Evolutionary conservation across 1,140 invertebrate species (phyloP).

Genomic region (Drosophila auraria): DNA sequence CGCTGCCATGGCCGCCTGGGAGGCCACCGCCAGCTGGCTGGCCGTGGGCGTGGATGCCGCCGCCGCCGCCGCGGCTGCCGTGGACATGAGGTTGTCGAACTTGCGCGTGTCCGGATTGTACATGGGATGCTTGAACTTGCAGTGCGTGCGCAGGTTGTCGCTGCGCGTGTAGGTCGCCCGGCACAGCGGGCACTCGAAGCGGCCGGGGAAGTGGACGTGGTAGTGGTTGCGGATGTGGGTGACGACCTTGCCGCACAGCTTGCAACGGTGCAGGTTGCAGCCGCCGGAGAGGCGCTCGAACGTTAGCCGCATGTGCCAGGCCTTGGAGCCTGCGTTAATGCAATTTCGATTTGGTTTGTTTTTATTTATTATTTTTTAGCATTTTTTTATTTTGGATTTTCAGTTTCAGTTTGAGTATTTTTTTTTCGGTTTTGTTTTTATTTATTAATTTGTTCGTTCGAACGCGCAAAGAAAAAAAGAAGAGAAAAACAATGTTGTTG

Average conservation of each 20-base stretch:
- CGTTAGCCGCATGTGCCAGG: conserved; percentile 95
- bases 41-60: conserved; percentile 86
- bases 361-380: conserved; percentile 29
- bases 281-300: conserved; percentile 95
- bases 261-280: conserved; percentile 95
- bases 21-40: conserved; percentile 78
- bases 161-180: conserved; percentile 94
- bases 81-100: conserved; percentile 89
- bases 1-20: conserved; percentile 78
- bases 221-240: conserved; percentile 96
- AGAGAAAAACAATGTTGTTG: conserved; percentile 85
- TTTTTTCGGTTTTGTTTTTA: conserved; percentile 33
- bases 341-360: conserved; percentile 35
- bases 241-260: conserved; percentile 95
- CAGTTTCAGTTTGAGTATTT: conserved; percentile 31
- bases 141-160: conserved; percentile 94
- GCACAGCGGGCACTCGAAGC: conserved; percentile 94
- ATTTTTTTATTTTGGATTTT: conserved; percentile 34
- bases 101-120: conserved; percentile 92
- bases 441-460: conserved; percentile 66
- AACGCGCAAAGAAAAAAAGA: conserved; percentile 84
- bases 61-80: conserved; percentile 86
- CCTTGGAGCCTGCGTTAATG: conserved; percentile 90
- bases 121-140: conserved; percentile 94
- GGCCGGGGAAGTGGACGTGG: conserved; percentile 95